Base-by-base conservation (phyloP, 2,797 vertebrate species). In the Hoplostethus mediterraneus region DNA sequence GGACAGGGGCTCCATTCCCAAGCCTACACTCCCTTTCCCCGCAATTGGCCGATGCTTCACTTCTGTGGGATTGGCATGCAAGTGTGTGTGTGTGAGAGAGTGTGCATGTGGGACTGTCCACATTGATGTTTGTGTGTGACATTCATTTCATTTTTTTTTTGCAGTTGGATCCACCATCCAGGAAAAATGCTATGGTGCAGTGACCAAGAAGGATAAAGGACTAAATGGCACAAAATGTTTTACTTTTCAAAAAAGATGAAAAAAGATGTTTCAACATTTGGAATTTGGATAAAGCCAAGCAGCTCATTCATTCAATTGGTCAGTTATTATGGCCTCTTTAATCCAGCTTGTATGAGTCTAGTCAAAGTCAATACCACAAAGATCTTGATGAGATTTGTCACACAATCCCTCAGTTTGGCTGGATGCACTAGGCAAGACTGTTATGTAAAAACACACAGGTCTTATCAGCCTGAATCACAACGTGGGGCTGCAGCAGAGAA, bases 11-110 rank as follows among this genome's bases (percentile, higher is more conserved):
- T 51, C 28, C 36, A 56, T 73, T 76, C 75, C 72, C 72, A 75
- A 67, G 42, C 56, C 13, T 2, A 75, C 57, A 17, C 51, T 60
- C 57, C 49, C 48, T 55, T 52, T 42, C 45, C 56, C 67, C 77
- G 52, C 45, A 75, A 10, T 55, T 84, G 77, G 78, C 67, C 62
- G 14, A 17, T 21, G 40, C 58, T 36, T 63, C 58, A 67, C 71
- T 49, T 59, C 68, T 53, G 51, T 63, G 63, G 73, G 55, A 74
- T 55, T 65, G 21, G 52, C 38, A 6, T 60, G 44, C 17, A 40
- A 64, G 21, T 33, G 25, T 53, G 51, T 54, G 17, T 36, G 42
- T 59, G 25, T 9, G 17, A 14, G 14, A 48, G 49, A 3, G 63
- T 28, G 21, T 7, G 13, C 9, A 16, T 47, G 25, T 63, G 54